Evolutionary conservation across 2,113 vertebrate genomes (phyloP), one percentile per base, ranked within the genome.

Genomic region (Saguinus imperator): DNA sequence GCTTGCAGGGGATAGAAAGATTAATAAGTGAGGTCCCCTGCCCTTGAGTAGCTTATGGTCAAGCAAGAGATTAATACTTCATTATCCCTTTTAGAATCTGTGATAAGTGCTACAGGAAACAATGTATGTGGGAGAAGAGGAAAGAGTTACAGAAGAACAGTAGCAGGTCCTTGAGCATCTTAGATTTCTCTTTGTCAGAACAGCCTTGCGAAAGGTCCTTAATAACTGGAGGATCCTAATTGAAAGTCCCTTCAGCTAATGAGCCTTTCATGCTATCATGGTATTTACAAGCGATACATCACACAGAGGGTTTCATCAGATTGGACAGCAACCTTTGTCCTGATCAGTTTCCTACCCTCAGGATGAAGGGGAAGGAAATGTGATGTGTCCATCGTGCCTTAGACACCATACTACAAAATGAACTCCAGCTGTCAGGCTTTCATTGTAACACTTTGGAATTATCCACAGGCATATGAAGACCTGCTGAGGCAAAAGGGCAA

Each of bases 11-110:
- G 45, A 77, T 94, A 79, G 90, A 88, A 87, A 97, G 89, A 97
- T 94, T 70, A 88, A 93, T 89, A 97, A 95, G 77, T n/a, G 80
- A 76, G 50, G 87, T 72, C 48, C 37, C 96, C 90, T 97, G 92
- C 95, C 95, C 95, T 95, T 77, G 76, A 97, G 96, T 90, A 96
- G 84, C 81, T 90, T 97, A 57, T 87, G 94, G 84, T 97, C 96
- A 97, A 79, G 61, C 25, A 25, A 82, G 76, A 97, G 95, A 97
- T 94, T 93, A 90, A 97, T 96, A 66, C 35, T 92, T 57, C 75
- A 57, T 76, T 95, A 93, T 89, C 96, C 95, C 96, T 95, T 75
- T 96, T 94, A 50, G 94, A 97, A 91, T 79, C 96, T 61, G 21
- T 23, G 52, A 29, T 64, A 50, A 93, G 82, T 79, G 86, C 40